Base-by-base conservation (phyloP, 2,797 vertebrate species). In the Phoxinus dragarum region DNA sequence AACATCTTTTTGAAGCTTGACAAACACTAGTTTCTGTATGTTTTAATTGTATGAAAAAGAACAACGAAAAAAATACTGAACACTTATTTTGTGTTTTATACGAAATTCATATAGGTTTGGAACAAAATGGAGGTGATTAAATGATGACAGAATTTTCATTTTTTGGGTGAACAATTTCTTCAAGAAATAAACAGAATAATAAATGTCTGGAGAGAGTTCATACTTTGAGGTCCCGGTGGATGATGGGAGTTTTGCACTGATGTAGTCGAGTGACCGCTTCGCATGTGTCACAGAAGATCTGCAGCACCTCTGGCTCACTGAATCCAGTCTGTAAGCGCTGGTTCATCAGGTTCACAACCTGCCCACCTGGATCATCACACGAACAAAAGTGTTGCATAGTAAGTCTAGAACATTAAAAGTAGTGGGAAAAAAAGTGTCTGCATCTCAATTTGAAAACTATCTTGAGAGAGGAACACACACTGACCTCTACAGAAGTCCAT, bases 311-410 rank as follows among this genome's bases (percentile, higher is more conserved):
- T 0, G 92, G 93, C 91, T 99, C 98, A 0, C 96, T 97, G 92
- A 99, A 99, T 61, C 98, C 98, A 0, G 95, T 98, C 93, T 99
- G 98, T 81, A 99, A 90, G 54, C 97, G 96, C 87, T 99, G 98
- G 92, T 99, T 99, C 98, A 99, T 99, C 72, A 98, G 93, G 92
- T 99, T 99, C 72, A 99, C 98, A 81, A 99, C 98, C 90, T 99
- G 98, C 1, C 98, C 98, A 75, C 98, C 98, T 99, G 86, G 4
- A 67, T 16, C 31, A 19, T 78, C 38, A 47, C 61, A 66, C 42
- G 4, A 16, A 49, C 47, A 16, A 5, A 49, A 47, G 44, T 16
- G 47, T 49, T 49, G 4, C 47, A 49, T 16, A 11, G 42, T 16
- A 16, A 49, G 66, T 16, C 61, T 68, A 44, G 8, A 76, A 7